Evolutionary conservation across 2,113 vertebrate genomes (phyloP).

Genomic region (Sturnus vulgaris): DNA sequence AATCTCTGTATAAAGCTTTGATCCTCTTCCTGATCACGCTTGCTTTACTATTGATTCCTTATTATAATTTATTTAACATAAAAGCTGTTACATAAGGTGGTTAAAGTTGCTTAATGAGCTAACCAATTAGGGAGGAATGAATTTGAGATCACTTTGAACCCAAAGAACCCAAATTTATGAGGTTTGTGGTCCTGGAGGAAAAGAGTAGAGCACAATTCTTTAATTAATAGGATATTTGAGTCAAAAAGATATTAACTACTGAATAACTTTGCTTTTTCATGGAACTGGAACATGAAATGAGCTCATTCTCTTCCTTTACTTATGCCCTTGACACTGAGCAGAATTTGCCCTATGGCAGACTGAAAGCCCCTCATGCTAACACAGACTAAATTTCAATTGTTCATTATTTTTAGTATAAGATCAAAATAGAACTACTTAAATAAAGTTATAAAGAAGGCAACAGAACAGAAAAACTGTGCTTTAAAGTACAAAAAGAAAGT

Average conservation of each 20-base stretch:
- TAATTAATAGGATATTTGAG: conserved; percentile 29
- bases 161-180: conserved; percentile 45
- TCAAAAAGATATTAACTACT: neutral
- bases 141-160: conserved; percentile 59
- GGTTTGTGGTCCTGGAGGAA: conserved; percentile 24
- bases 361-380: neutral
- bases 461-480: neutral
- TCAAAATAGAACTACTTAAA: conserved; percentile 1
- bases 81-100: conserved; percentile 53
- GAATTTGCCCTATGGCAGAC: neutral
- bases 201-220: neutral
- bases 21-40: conserved; percentile 27
- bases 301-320: neutral
- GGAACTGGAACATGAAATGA: neutral
- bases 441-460: neutral
- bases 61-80: conserved; percentile 66
- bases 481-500: neutral
- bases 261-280: neutral
- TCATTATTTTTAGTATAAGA: neutral
- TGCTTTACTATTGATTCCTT: conserved; percentile 57
- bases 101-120: conserved; percentile 57
- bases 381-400: neutral
- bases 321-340: neutral
- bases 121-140: conserved; percentile 34
- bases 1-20: conserved; percentile 48